phyloP scores from a whole-genome alignment of 2,888 invertebrate species.

The Orthonychiurus folsomi region DNA sequence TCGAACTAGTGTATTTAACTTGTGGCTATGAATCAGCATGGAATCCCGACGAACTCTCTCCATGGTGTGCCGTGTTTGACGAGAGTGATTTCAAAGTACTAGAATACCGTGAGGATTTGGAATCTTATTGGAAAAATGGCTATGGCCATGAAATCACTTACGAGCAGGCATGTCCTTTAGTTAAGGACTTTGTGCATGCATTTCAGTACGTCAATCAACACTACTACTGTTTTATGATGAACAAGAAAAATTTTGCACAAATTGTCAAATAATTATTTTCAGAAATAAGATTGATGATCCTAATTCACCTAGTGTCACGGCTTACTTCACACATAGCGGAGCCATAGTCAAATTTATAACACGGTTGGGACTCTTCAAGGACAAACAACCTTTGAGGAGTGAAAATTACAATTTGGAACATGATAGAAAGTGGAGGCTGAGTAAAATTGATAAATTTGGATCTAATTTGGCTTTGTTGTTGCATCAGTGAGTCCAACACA shows the following conservation, averaged over 20 bases:
- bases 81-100: conserved; percentile 49
- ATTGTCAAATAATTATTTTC: background rate
- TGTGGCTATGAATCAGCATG: conserved; percentile 77
- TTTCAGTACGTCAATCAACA: background rate
- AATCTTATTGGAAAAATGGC: conserved; percentile 73
- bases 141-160: conserved; percentile 66
- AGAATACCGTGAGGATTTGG: conserved; percentile 68
- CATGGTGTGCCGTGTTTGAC: conserved; percentile 71
- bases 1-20: conserved; percentile 54
- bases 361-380: conserved; percentile 63
- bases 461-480: conserved; percentile 68
- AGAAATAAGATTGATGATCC: conserved; percentile 1
- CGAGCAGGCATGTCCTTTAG: conserved; percentile 64
- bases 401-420: conserved; percentile 45
- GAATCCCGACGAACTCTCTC: conserved; percentile 55
- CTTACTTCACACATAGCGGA: conserved; percentile 73
- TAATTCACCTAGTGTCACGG: conserved; percentile 17
- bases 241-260: background rate
- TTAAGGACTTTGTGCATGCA: conserved; percentile 57
- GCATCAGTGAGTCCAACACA: conserved; percentile 52
- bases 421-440: conserved; percentile 52
- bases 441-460: conserved; percentile 66
- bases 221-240: too few relatives aligned
- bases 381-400: conserved; percentile 54
- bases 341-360: conserved; percentile 66